Evolutionary conservation across 2,797 vertebrate species (phyloP).

Genomic region (Danio albolineatus): DNA sequence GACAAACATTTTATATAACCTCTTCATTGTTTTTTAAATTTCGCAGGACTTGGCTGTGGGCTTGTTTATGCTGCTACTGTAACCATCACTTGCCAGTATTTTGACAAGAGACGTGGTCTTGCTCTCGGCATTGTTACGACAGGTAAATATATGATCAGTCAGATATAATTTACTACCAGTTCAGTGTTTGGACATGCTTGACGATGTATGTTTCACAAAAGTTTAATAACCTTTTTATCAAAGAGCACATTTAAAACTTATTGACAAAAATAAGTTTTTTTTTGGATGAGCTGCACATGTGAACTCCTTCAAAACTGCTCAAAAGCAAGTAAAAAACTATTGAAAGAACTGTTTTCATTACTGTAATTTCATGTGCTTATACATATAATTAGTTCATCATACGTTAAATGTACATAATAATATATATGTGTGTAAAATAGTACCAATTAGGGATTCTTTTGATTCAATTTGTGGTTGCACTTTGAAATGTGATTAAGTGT

Average conservation of each 20-base stretch:
- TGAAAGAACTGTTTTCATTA: not conserved
- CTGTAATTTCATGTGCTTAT: no score
- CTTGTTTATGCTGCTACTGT: slow-evolving; percentile 87
- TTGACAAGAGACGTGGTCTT: slow-evolving; percentile 86
- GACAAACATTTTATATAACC: not conserved
- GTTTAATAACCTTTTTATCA: not conserved
- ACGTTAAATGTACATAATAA: no score
- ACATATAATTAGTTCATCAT: no score
- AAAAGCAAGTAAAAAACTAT: not conserved
- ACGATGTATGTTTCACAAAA: not conserved
- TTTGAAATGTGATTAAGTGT: not conserved
- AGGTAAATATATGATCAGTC: slow-evolving; percentile 72
- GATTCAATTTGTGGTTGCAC: not conserved
- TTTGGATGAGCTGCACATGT: not conserved
- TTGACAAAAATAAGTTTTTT: not conserved
- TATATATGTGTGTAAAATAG: not conserved
- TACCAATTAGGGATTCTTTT: not conserved
- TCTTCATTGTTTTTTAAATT: slow-evolving; percentile 18
- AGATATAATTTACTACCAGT: not conserved
- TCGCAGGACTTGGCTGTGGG: slow-evolving; percentile 85
- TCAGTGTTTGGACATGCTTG: not conserved
- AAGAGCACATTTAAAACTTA: not conserved
- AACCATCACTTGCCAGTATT: slow-evolving; percentile 89
- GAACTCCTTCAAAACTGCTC: not conserved
- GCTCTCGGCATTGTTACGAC: slow-evolving; percentile 89